Percentiles rank a stretch among this genome's conserved stretches.
Evolutionary conservation across 1,140 invertebrate genomes (phyloP).

Genomic region (Drosophila baimaii): DNA sequence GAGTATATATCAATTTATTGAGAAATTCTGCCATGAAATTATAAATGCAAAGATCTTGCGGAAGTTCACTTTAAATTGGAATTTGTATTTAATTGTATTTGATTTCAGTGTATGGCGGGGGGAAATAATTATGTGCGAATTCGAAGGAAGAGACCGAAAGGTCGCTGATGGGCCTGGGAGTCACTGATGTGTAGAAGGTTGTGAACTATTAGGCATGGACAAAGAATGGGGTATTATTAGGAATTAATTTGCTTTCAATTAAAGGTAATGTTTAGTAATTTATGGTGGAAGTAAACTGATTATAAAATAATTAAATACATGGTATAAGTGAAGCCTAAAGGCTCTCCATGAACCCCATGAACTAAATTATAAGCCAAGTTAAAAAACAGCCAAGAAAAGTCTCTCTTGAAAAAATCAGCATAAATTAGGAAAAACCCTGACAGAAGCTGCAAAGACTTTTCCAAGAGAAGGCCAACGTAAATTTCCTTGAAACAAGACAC

Average conservation of each 20-base stretch:
- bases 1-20: slow-evolving; percentile 57
- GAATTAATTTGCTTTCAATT: background rate
- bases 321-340: no score
- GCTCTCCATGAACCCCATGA: no score
- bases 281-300: background rate
- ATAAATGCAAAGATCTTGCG: slow-evolving; percentile 39
- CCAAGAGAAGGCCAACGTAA: background rate
- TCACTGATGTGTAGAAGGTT: slow-evolving; percentile 29
- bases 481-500: slow-evolving; percentile 4
- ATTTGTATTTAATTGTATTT: slow-evolving; percentile 26
- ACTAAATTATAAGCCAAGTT: no score
- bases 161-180: slow-evolving; percentile 10
- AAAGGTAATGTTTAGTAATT: background rate
- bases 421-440: background rate
- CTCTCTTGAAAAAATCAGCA: no score
- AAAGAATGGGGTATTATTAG: background rate
- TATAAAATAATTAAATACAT: no score
- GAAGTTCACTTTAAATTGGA: slow-evolving; percentile 30
- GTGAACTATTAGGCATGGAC: background rate
- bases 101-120: slow-evolving; percentile 18
- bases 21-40: slow-evolving; percentile 73
- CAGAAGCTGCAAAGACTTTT: slow-evolving; percentile 14
- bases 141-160: slow-evolving; percentile 7
- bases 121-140: slow-evolving; percentile 17
- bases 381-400: no score